These are phyloP conservation scores for Dryobota labecula DNA, from an alignment of 2,888 invertebrate species.

Conservation along the genomic window DNA sequence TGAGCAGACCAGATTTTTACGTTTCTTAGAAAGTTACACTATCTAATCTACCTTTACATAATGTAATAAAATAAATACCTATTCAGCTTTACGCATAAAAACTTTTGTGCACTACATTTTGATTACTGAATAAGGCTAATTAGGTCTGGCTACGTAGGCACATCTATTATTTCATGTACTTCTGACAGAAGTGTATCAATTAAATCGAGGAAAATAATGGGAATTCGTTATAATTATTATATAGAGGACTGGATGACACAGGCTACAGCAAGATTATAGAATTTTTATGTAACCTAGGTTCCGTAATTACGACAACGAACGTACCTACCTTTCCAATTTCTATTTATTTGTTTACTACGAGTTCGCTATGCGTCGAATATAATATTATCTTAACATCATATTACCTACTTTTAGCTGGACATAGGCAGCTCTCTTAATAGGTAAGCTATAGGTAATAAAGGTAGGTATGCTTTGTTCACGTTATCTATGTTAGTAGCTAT, in stretches of 20 bases:
- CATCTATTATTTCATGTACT: background rate
- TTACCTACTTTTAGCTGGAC: constrained; percentile 4
- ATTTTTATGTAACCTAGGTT: background rate
- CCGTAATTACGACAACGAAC: background rate
- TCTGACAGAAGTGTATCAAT: background rate
- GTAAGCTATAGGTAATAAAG: background rate
- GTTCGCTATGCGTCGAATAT: background rate
- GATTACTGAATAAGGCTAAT: background rate
- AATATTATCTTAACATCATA: background rate
- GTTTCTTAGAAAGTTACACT: background rate
- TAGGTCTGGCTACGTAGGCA: background rate
- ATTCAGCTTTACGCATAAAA: background rate
- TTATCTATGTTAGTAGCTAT: background rate
- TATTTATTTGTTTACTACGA: background rate
- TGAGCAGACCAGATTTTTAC: constrained; percentile 47
- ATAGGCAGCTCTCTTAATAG: constrained; percentile 7
- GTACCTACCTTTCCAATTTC: background rate
- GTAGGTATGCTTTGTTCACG: background rate
- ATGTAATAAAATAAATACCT: background rate
- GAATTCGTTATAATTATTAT: background rate
- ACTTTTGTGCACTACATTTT: background rate
- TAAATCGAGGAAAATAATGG: background rate
- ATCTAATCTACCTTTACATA: background rate
- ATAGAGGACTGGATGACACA: background rate
- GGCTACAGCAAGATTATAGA: background rate